Base-by-base conservation (phyloP, 1,140 invertebrate genomes). In the honey bee (Apis mellifera) region DNA sequence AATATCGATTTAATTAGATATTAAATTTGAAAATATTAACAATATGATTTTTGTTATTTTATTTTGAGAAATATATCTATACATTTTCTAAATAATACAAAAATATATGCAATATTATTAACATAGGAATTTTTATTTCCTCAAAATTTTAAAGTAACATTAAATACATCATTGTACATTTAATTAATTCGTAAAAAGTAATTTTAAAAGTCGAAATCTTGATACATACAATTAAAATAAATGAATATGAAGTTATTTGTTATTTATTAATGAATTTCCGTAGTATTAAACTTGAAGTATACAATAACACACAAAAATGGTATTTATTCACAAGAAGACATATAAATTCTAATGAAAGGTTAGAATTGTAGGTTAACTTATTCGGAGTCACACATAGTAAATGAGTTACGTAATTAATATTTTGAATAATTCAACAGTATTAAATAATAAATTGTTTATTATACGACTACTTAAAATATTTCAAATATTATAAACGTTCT, bases 301-400 rank as follows among this genome's bases (percentile, higher is more conserved):
- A 66, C 55, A 59, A 68, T 73, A 52, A 76, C 68, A 72, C 59
- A 32, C 15, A 48, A 9, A n/a, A n/a, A 50, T 48, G 19, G 48
- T 65, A 82, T 82, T 82, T 82, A 82, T 75, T 82, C 55, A 82
- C 19, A n/a, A 69, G 55, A 48, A 50, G 9, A 55, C 50, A n/a
- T 7, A 50, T 15, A 48, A 42, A 73, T 57, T 23, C 64, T 55
- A 12, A 21, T 23, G 32, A 77, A 70, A n/a, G n/a, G n/a, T n/a
- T n/a, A n/a, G n/a, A n/a, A 77, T 68, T 84, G 0, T 64, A 75
- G 68, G 72, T 75, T 82, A 82, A 76, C 23, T 73, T 21, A 42
- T 59, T 23, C 42, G 52, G 9, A 32, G 32, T 64, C n/a, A 52
- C 64, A 54, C 54, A 68, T 76, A 82, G 76, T 68, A 66, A 75